Evolutionary conservation across 2,797 vertebrate genomes (phyloP), one percentile per base, ranked within the genome.

Genomic region (Cichlasoma orientale): DNA sequence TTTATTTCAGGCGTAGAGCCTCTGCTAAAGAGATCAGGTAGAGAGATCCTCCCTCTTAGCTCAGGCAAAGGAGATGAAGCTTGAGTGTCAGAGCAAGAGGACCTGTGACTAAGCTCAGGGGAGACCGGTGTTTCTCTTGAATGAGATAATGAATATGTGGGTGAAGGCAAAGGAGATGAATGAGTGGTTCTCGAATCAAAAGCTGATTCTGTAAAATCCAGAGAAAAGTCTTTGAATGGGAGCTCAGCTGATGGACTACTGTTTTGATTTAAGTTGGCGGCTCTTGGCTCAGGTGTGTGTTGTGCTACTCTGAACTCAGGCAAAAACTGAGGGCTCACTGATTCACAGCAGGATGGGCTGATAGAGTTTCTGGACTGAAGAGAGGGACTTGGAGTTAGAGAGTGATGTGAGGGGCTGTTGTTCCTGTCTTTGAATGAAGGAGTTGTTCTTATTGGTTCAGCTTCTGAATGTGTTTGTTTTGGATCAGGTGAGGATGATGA

Each of bases 21-120:
- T 90, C 90, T 92, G 73, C 91, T 94, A 25, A 94, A 85, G 41
- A 95, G 87, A 88, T 95, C 92, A 79, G 88, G 93, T 54, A 94
- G 50, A 16, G 89, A 94, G 13, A 94, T 69, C 58, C 91, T 94
- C 63, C 91, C 86, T 85, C 82, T 79, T 27, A 74, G 70, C 13
- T 93, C 91, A 52, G 80, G 71, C 75, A 83, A 89, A 66, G 89
- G 88, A 81, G 92, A 92, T 68, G 88, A 90, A 21, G 75, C 57
- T 77, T 75, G 90, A 56, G 74, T 84, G 55, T 89, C 68, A 23
- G 80, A 71, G 27, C 85, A 84, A 58, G 47, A 78, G 2, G 85
- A 66, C 19, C 59, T 88, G 58, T 86, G 77, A 19, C 73, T 90
- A 6, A 86, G 47, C 10, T 88, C 79, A 79, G 88, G 84, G 44